Conservation (phyloP, 2,888 invertebrate species). For the Pristionchus mayeri region DNA sequence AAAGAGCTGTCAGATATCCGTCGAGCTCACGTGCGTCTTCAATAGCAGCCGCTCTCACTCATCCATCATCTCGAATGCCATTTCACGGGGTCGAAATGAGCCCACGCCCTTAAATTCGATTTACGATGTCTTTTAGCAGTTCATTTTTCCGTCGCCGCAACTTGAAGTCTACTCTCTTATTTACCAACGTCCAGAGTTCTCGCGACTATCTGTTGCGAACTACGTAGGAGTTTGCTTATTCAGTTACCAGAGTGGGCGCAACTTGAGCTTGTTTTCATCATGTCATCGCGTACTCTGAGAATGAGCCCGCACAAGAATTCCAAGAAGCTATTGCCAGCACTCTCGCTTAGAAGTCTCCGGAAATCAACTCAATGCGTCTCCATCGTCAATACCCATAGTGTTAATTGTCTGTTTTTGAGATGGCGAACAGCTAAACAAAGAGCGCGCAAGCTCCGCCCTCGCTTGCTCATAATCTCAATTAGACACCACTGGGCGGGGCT, state of each 20-base stretch:
- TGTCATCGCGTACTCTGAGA: not conserved
- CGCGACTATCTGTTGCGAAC: not conserved
- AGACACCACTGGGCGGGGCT: slow-evolving; percentile 20
- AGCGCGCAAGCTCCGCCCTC: not conserved
- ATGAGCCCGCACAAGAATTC: too few species aligned
- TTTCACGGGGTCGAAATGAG: not conserved
- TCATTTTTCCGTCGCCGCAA: not conserved
- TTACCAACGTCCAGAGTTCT: not conserved
- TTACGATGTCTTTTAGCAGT: not conserved
- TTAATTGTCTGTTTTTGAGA: too few species aligned
- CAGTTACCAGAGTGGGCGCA: not conserved
- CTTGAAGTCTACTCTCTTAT: not conserved
- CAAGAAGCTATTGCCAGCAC: too few species aligned
- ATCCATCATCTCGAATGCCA: not conserved
- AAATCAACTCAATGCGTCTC: too few species aligned
- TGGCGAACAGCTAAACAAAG: too few species aligned
- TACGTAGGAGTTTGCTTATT: not conserved
- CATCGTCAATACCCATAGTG: too few species aligned
- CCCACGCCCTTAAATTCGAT: not conserved
- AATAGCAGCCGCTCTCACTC: not conserved
- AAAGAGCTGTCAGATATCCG: slow-evolving; percentile 30
- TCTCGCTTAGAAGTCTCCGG: too few species aligned
- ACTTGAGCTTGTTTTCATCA: not conserved
- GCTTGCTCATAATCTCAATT: slow-evolving; percentile 14
- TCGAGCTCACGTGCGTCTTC: not conserved